These are phyloP conservation scores for Drosophila subobscura DNA, from an alignment of 1,140 invertebrate genomes.

Conservation along the genomic window DNA sequence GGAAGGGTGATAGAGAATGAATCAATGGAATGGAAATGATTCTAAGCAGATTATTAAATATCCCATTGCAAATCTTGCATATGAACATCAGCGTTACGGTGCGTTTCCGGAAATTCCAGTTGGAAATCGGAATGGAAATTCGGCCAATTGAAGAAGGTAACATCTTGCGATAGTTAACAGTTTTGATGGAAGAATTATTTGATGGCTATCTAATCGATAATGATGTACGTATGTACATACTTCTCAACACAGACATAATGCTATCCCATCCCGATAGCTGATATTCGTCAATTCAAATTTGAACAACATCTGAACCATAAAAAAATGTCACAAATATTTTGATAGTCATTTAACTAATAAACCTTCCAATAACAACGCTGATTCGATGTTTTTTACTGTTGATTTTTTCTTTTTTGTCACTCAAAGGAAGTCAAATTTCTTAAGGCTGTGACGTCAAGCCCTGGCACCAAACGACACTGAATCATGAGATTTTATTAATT, in stretches of 20 bases:
- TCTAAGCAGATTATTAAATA: slow-evolving; percentile 38
- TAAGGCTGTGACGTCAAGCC: slow-evolving; percentile 31
- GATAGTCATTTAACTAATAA: too few species aligned
- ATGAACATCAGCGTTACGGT: slow-evolving; percentile 3
- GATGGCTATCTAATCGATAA: too few species aligned
- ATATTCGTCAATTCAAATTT: too few species aligned
- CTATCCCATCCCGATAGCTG: too few species aligned
- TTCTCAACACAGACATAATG: too few species aligned
- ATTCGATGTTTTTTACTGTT: neutral
- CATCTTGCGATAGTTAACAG: too few species aligned
- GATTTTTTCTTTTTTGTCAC: slow-evolving; percentile 15
- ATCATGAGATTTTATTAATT: slow-evolving; percentile 38
- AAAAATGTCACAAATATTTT: too few species aligned
- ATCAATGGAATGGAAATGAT: slow-evolving; percentile 40
- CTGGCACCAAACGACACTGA: slow-evolving; percentile 43
- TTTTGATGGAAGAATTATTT: too few species aligned
- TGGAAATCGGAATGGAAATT: neutral
- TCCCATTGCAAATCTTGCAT: slow-evolving; percentile 27
- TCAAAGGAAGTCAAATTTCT: slow-evolving; percentile 22
- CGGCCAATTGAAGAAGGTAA: too few species aligned
- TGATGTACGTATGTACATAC: too few species aligned
- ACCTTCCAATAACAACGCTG: slow-evolving; percentile 10
- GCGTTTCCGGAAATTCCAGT: slow-evolving; percentile 17
- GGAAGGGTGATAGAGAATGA: slow-evolving; percentile 16
- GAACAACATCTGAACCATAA: too few species aligned